Base-by-base conservation (phyloP, 2,888 invertebrate species). In the Callimorpha dominula region DNA sequence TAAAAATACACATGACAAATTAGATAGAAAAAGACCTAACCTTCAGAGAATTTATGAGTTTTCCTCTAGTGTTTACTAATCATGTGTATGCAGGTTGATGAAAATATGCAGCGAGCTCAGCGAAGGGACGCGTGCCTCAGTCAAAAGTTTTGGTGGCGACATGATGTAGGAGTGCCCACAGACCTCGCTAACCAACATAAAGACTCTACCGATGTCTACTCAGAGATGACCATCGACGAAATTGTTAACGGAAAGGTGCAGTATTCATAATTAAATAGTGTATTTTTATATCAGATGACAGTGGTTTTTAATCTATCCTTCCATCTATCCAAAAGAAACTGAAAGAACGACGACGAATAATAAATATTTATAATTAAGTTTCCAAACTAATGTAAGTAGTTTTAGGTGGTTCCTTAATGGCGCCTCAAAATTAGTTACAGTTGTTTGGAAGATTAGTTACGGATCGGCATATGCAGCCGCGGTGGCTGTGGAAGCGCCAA, bases 81-180 rank as follows among this genome's bases (percentile, higher is more conserved):
- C 4, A 57, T 20, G 11, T 46, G 42, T 52, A 17, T 77, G 57
- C 79, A 97, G 97, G 98, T 98, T 70, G 99, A 99, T 90, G 99
- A 99, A 94, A 99, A 99, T 92, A 99, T 99, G 99, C 97, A 98
- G 88, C 97, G 97, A 72, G 99, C 99, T 0, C 99, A 99, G 95
- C 98, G 98, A 87, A 97, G 98, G 72, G 98, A 98, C 92, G 99
- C 99, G 8, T 97, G 98, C 71, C 96, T 96, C 66, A 96, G 96
- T 72, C 97, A 98, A 90, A 98, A 97, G 90, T 99, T 99, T 95
- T 99, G 99, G 98, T 99, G 99, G 96, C 97, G 99, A 40, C 97
- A 97, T 83, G 98, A 98, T 88, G 97, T 98, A 70, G 94, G 95
- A 78, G 96, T 92, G 70, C 92, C 91, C 80, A 80, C 82, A 72